phyloP scores from a whole-genome alignment of 2,113 vertebrate species.

The Antennarius striatus region DNA sequence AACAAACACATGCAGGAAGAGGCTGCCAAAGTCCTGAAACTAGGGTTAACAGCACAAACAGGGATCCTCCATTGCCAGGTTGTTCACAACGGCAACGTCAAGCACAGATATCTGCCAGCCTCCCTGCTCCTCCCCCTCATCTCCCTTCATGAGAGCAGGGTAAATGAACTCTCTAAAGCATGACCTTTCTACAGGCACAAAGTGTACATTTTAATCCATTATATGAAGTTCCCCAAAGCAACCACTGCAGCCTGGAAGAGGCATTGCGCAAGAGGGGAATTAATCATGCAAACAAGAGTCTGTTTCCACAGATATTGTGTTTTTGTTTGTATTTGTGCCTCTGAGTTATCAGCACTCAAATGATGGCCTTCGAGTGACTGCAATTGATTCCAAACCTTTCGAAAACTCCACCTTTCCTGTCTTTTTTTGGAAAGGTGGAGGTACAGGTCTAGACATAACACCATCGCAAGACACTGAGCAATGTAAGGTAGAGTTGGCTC shows the following conservation, averaged over 20 bases:
- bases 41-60: conserved; percentile 34
- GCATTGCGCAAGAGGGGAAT: conserved; percentile 2
- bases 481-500: conserved; percentile 11
- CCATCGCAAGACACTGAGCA: background rate
- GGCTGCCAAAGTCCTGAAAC: conserved; percentile 30
- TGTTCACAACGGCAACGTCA: conserved; percentile 33
- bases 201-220: background rate
- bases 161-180: conserved; percentile 35
- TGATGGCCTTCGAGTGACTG: conserved; percentile 43
- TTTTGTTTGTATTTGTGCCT: conserved; percentile 14
- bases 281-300: conserved; percentile 1
- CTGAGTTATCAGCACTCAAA: background rate
- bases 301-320: background rate
- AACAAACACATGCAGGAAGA: background rate
- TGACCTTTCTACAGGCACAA: conserved; percentile 29
- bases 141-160: conserved; percentile 14
- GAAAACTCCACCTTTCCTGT: conserved; percentile 36
- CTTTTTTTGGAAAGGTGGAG: background rate
- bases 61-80: conserved; percentile 24
- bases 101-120: conserved; percentile 20
- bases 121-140: conserved; percentile 8
- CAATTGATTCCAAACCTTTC: conserved; percentile 29
- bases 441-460: conserved; percentile 18
- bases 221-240: conserved; percentile 5
- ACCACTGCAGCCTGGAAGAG: background rate